Evolutionary conservation across 2,888 invertebrate genomes (phyloP).

Genomic region (Camponotus fellah): DNA sequence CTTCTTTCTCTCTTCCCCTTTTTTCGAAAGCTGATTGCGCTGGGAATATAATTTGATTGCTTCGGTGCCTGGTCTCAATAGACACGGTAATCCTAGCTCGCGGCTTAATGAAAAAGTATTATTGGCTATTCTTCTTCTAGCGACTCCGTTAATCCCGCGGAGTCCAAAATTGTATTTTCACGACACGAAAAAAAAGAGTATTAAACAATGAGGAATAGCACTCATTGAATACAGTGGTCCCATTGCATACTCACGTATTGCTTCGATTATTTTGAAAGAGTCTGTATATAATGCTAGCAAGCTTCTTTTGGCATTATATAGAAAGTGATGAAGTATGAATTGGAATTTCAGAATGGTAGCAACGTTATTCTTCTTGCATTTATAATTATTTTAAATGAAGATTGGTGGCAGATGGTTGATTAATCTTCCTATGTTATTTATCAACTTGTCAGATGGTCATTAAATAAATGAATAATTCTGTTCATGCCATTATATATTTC

Average conservation of each 20-base stretch:
- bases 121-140: constrained; percentile 77
- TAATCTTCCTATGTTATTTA: constrained; percentile 48
- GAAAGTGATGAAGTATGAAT: constrained; percentile 31
- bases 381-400: constrained; percentile 54
- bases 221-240: constrained; percentile 40
- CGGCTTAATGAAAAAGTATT: constrained; percentile 82
- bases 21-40: constrained; percentile 80
- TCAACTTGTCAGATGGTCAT: constrained; percentile 44
- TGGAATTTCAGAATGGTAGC: constrained; percentile 37
- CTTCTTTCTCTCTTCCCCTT: constrained; percentile 20
- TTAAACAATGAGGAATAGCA: constrained; percentile 57
- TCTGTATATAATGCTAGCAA: constrained; percentile 35
- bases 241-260: neutral
- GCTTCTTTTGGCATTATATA: constrained; percentile 26
- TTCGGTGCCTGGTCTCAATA: constrained; percentile 78
- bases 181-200: constrained; percentile 53
- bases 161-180: constrained; percentile 71
- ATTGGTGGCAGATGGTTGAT: constrained; percentile 41
- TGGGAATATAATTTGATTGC: constrained; percentile 85
- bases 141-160: constrained; percentile 61
- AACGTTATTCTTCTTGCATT: constrained; percentile 48
- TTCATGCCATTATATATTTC: constrained; percentile 29
- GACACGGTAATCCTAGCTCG: constrained; percentile 79
- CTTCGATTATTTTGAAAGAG: constrained; percentile 11
- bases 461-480: constrained; percentile 48